Conservation (phyloP, 2,113 vertebrate species). For the Todiramphus chloris region DNA sequence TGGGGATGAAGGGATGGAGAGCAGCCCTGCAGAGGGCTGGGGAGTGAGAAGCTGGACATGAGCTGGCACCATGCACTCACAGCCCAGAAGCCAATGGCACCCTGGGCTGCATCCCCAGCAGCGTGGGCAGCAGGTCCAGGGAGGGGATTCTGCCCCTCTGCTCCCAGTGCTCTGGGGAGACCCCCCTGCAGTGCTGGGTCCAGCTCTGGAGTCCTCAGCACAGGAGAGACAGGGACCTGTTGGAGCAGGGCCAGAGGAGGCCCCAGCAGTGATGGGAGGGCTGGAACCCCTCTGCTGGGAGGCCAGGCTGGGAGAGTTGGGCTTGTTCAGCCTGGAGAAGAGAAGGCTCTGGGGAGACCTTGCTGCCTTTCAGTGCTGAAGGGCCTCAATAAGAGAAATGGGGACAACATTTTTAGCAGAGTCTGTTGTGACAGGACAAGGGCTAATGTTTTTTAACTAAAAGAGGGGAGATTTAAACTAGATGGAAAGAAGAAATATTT, state of each 20-base stretch:
- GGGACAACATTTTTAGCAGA: background rate
- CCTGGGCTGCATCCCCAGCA: background rate
- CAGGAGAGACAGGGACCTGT: background rate
- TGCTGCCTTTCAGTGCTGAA: background rate
- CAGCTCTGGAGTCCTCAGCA: background rate
- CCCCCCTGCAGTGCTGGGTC: background rate
- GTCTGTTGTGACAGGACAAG: background rate
- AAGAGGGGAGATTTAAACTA: background rate
- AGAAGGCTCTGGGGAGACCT: background rate
- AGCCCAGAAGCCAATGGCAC: background rate
- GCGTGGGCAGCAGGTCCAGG: background rate
- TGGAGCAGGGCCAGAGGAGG: no score
- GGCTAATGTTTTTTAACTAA: background rate
- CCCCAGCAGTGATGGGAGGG: no score
- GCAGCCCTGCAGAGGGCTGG: background rate
- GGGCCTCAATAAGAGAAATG: background rate
- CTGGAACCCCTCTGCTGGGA: no score
- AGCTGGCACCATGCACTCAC: background rate
- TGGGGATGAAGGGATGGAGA: background rate
- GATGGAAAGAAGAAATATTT: background rate
- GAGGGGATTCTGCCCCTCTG: background rate
- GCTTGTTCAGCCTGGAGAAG: background rate
- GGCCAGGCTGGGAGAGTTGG: no score
- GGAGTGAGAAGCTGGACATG: background rate
- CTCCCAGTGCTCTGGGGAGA: background rate